Percentiles rank a stretch among this genome's conserved stretches.
phyloP scores from a whole-genome alignment of 1,140 invertebrate genomes.

The Cephus cinctus region DNA sequence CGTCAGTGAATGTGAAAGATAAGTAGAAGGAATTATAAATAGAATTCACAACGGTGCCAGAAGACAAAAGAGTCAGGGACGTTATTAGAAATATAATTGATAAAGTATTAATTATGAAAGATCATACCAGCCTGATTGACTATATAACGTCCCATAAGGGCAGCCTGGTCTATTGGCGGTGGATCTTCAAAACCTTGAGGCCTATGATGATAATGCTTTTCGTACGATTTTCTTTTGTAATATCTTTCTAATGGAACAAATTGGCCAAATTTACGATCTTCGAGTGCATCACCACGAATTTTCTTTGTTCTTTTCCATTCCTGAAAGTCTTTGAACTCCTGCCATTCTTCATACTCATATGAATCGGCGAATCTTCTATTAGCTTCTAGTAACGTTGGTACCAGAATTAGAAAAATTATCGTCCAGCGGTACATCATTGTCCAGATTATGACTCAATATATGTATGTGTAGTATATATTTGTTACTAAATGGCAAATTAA shows the following conservation, averaged over 20 bases:
- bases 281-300: background rate
- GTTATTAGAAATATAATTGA: too few species aligned
- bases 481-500: too few species aligned
- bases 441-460: too few species aligned
- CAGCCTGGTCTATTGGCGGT: slow-evolving; percentile 48
- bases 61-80: slow-evolving; percentile 10
- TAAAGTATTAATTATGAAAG: too few species aligned
- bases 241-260: background rate
- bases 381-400: too few species aligned
- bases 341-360: too few species aligned
- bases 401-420: too few species aligned
- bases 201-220: background rate
- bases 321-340: slow-evolving; percentile 23
- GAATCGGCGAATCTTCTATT: too few species aligned
- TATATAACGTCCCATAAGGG: slow-evolving; percentile 57
- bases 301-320: slow-evolving; percentile 20
- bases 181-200: slow-evolving; percentile 14
- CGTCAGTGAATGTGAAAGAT: background rate
- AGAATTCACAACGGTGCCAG: background rate
- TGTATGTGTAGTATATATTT: too few species aligned
- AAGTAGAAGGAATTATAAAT: background rate
- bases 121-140: slow-evolving; percentile 55
- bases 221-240: background rate
- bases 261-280: background rate
- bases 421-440: too few species aligned